Base-by-base conservation (phyloP, 2,888 invertebrate genomes). In the Noctua janthina region DNA sequence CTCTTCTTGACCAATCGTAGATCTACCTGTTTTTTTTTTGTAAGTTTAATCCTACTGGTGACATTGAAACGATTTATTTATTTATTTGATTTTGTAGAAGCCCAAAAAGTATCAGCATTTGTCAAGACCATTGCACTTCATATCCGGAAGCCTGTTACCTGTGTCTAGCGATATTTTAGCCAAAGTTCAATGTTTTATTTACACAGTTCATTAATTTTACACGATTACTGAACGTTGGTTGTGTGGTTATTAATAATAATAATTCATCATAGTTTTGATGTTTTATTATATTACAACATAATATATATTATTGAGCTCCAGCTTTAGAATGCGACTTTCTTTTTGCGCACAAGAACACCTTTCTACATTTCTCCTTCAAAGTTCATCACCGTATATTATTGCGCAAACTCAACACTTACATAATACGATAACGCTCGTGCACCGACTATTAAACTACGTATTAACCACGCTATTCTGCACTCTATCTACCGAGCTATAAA, bases 351-450 rank as follows among this genome's bases (percentile, higher is more conserved):
- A 72, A n/a, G 59, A 70, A 70, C 43, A 59, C 66, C 46, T 84
- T 80, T 51, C 74, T 70, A 78, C 10, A 76, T 84, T 71, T 86
- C 51, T 64, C 64, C 59, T 68, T 74, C 39, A 54, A 74, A 82
- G 78, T 80, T 81, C 81, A 85, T 73, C 70, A 76, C 43, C 51
- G 59, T 73, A 78, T 79, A 82, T 74, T 73, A 78, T 69, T 81
- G 70, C 49, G 68, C 62, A 66, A 68, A 80, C 69, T 74, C 62
- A 77, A 69, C 64, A 23, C 73, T 70, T 87, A 68, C 85, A 79
- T 88, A 88, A 85, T 69, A 62, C 70, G 82, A 82, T 87, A 88
- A 76, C 56, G 69, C 62, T 68, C 17, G 17, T n/a, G 66, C 67
- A 54, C 51, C 67, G 76, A 29, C 68, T 78, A 70, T 78, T 35